Conservation (phyloP, 1,140 invertebrate species). For the Pygmarrhopalites habei region DNA sequence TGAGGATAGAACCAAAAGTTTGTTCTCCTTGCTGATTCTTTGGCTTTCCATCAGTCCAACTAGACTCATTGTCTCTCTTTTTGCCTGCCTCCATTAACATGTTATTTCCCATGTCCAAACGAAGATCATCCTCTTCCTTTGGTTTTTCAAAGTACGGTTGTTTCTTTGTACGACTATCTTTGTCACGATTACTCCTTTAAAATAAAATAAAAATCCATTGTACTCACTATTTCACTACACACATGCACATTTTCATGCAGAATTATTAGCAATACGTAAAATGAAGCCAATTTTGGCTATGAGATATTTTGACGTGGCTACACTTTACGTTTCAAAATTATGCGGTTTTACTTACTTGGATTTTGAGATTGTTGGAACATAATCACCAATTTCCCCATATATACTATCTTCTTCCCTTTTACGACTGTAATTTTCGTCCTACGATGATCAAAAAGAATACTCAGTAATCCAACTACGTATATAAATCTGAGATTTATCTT, state of each 20-base stretch:
- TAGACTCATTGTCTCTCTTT: background rate
- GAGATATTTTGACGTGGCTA: no score
- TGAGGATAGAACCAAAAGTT: constrained; percentile 39
- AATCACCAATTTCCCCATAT: constrained; percentile 90
- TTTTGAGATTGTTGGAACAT: constrained; percentile 57
- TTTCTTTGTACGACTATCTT: constrained; percentile 20
- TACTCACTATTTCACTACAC: background rate
- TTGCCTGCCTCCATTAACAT: constrained; percentile 13
- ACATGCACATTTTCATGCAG: no score
- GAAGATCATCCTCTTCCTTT: constrained; percentile 41
- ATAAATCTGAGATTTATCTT: no score
- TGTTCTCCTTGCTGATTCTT: constrained; percentile 23
- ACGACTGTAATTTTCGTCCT: no score
- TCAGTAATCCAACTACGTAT: no score
- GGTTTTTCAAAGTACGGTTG: constrained; percentile 55
- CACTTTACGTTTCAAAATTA: background rate
- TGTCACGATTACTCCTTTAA: background rate
- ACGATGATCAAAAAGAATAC: no score
- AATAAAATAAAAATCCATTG: background rate
- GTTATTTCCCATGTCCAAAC: constrained; percentile 29
- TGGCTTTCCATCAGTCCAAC: constrained; percentile 15
- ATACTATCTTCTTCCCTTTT: constrained; percentile 64
- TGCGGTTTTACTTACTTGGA: background rate
- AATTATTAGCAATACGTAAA: no score
- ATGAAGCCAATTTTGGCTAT: no score